These are phyloP conservation scores for Shinisaurus crocodilurus DNA, from an alignment of 2,113 vertebrate species.

Conservation along the genomic window DNA sequence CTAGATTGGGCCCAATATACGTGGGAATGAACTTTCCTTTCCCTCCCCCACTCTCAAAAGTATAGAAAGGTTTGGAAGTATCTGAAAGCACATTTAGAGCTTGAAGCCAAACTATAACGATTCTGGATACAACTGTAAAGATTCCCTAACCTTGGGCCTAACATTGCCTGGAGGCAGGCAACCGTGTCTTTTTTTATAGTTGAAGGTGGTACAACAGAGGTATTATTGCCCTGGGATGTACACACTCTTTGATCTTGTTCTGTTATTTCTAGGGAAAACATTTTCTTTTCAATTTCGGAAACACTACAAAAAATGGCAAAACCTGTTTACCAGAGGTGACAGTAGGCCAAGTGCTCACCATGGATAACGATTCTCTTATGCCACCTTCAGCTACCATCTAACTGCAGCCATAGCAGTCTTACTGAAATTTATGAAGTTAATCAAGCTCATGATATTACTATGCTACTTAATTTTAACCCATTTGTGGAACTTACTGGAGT, in stretches of 20 bases:
- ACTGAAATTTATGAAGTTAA: neutral
- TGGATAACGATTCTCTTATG: neutral
- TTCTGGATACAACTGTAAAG: neutral
- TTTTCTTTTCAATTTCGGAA: neutral
- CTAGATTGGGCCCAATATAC: neutral
- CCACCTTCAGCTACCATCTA: neutral
- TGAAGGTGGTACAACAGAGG: neutral
- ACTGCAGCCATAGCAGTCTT: neutral
- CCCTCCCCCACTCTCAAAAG: too few relatives aligned
- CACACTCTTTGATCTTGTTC: neutral
- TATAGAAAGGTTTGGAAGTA: neutral
- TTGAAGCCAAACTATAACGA: neutral
- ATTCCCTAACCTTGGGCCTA: neutral
- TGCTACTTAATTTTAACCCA: neutral
- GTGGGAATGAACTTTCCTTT: too few relatives aligned
- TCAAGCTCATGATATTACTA: neutral
- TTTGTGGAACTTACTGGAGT: constrained; percentile 66
- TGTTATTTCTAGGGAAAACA: neutral
- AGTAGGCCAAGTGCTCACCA: neutral
- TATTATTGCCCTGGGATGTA: neutral
- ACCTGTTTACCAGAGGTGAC: neutral
- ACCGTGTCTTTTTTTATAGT: neutral
- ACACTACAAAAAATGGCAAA: neutral
- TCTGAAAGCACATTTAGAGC: neutral
- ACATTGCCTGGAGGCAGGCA: too few relatives aligned